Evolutionary conservation across 2,888 invertebrate genomes (phyloP).

Genomic region (Leptothorax acervorum): DNA sequence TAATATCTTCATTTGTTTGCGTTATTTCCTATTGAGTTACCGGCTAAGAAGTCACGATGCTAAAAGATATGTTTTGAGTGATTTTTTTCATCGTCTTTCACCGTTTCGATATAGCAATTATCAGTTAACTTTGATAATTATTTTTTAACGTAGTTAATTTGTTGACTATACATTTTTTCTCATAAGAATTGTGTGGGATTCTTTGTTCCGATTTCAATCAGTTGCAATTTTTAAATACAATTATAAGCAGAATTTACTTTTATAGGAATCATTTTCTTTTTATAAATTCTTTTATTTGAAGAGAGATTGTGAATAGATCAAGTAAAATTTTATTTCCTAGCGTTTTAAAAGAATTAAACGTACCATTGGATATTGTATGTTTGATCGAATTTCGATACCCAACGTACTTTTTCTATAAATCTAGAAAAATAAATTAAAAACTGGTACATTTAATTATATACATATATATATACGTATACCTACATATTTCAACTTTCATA

Average conservation of each 20-base stretch:
- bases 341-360: conserved; percentile 31
- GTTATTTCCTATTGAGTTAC: neutral
- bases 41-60: neutral
- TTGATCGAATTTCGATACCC: conserved; percentile 33
- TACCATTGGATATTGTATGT: conserved; percentile 26
- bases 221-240: neutral
- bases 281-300: neutral
- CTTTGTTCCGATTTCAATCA: neutral
- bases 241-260: conserved; percentile 1
- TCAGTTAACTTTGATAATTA: too few relatives aligned
- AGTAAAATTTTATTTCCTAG: conserved; percentile 35
- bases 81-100: too few relatives aligned
- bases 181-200: too few relatives aligned
- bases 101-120: neutral
- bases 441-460: conserved; percentile 24
- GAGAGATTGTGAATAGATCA: neutral
- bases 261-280: too few relatives aligned
- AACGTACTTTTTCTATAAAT: conserved; percentile 1
- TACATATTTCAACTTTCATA: neutral
- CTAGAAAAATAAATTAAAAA: conserved; percentile 35
- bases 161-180: too few relatives aligned
- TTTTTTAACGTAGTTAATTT: too few relatives aligned
- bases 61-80: neutral
- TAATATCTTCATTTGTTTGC: neutral
- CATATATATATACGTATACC: neutral